These are phyloP conservation scores for Martes martes DNA, from an alignment of 2,113 vertebrate species.

Conservation along the genomic window DNA sequence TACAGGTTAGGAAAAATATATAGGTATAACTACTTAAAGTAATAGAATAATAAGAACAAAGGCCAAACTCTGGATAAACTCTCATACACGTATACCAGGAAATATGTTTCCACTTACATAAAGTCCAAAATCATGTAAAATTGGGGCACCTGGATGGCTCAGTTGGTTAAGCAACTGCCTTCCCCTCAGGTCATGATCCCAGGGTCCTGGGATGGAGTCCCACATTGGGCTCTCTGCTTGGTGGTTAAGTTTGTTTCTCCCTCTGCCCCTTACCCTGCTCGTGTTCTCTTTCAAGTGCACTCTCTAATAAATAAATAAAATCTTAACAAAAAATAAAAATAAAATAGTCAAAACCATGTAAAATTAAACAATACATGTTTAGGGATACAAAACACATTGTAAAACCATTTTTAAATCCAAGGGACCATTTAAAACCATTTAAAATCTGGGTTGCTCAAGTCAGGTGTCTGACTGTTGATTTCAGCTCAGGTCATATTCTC, in stretches of 20 bases:
- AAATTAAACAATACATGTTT: not conserved
- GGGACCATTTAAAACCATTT: not conserved
- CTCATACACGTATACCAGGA: not conserved
- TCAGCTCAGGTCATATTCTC: not conserved
- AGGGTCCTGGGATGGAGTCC: not conserved
- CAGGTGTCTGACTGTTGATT: not conserved
- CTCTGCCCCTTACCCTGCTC: not conserved
- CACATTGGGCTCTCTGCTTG: not conserved
- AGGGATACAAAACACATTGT: not conserved
- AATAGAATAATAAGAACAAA: not conserved
- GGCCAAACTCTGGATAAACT: not conserved
- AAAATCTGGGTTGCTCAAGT: not conserved
- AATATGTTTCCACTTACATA: not conserved
- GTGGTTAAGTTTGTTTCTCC: not conserved
- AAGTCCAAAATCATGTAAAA: not conserved
- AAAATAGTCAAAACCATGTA: not conserved
- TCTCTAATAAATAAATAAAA: too few species aligned
- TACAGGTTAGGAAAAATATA: not conserved
- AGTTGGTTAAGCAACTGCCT: not conserved
- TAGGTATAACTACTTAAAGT: not conserved
- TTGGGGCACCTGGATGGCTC: too few species aligned
- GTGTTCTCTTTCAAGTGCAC: too few species aligned
- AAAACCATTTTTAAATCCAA: not conserved
- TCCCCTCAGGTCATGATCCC: not conserved
- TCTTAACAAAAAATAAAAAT: too few species aligned